phyloP scores from a whole-genome alignment of 2,797 vertebrate species.

The Parauchenoglanis ngamensis region DNA sequence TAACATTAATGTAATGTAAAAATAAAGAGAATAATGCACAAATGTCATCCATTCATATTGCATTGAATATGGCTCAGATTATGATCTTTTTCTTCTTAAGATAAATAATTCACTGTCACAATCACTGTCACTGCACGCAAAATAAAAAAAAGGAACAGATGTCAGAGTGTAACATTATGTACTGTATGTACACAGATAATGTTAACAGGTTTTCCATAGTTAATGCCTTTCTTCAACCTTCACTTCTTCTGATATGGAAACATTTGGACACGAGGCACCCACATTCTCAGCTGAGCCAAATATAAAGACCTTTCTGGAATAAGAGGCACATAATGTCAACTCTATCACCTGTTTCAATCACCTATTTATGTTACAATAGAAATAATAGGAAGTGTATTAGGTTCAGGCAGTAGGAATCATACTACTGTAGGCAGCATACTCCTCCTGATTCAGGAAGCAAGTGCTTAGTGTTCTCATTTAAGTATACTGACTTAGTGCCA shows the following conservation, averaged over 20 bases:
- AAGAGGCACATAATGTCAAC: conserved; percentile 25
- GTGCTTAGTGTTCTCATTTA: conserved; percentile 11
- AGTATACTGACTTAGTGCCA: conserved; percentile 7
- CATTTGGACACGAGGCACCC: neutral
- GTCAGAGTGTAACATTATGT: conserved; percentile 25
- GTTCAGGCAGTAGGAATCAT: neutral
- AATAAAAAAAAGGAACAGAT: conserved; percentile 26
- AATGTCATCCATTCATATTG: conserved; percentile 76
- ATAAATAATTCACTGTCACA: conserved; percentile 57
- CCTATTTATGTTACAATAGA: conserved; percentile 23
- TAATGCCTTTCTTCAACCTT: conserved; percentile 1
- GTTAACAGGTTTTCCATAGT: conserved; percentile 15
- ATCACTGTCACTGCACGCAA: conserved; percentile 48
- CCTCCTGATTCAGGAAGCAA: conserved; percentile 6
- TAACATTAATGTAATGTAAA: conserved; percentile 84
- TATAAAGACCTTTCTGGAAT: conserved; percentile 9
- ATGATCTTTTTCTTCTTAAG: conserved; percentile 43
- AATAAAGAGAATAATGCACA: conserved; percentile 70
- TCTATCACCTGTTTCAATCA: neutral
- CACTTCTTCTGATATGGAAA: conserved; percentile 29
- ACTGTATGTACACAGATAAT: conserved; percentile 33
- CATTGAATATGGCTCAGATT: conserved; percentile 81
- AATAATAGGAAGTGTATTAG: conserved; percentile 3
- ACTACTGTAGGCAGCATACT: neutral
- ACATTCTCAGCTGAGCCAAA: neutral